Evolutionary conservation across 2,113 vertebrate genomes (phyloP), one percentile per base, ranked within the genome.

Genomic region (Oxyruncus cristatus): DNA sequence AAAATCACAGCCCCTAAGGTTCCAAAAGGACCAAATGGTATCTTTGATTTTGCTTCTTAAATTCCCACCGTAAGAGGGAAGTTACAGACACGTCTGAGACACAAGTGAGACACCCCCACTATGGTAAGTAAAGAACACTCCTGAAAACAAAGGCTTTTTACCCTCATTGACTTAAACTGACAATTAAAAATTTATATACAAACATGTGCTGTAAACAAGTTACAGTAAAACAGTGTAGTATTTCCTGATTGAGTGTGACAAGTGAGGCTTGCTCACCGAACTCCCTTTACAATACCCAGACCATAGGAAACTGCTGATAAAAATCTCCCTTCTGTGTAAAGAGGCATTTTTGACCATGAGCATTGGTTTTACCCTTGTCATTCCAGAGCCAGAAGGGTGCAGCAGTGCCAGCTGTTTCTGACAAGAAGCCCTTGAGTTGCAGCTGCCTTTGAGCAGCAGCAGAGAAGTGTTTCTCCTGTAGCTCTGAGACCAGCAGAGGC

Each of bases 381-480:
- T 44, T 88, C 47, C 42, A 46, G 53, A 49, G 35, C 41, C 10
- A 24, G 46, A n/a, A 70, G 35, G 32, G 26, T 37, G 49, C 66
- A 78, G 68, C 3, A 10, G 20, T 62, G 67, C 59, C 76, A 82
- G 50, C 81, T 46, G 22, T 14, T 24, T 24, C 56, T 61, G 68
- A 52, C 61, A 52, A 81, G 83, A 55, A 96, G 95, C 94, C 92
- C 95, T 94, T 77, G 2, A 11, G 28, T 86, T 44, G 55, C 42
- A 61, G 77, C 71, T 90, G 47, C 88, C 41, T 88, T 63, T 41
- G 37, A 32, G 50, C 12, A 17, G 74, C 6, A 37, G 37, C 41
- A 41, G 18, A 50, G 41, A 16, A 30, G 21, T 6, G 46, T 61
- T 67, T 53, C 33, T 82, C 24, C 39, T 35, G 37, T 5, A 37